These are phyloP conservation scores for Epinephelus fuscoguttatus DNA, from an alignment of 2,113 vertebrate genomes.

Conservation along the genomic window DNA sequence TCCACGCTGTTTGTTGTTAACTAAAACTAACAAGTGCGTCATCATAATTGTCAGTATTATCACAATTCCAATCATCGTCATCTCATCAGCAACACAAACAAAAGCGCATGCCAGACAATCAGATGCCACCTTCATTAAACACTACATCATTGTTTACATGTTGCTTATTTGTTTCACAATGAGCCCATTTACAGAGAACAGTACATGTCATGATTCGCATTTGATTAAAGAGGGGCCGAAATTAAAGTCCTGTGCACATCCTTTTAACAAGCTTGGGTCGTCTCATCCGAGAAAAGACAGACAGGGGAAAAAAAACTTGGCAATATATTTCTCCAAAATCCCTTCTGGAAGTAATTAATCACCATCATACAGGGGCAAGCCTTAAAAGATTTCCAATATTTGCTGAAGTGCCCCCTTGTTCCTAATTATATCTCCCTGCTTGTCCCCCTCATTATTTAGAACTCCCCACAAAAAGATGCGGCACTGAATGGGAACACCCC, in stretches of 20 bases:
- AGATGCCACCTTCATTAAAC: slow-evolving; percentile 43
- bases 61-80: background rate
- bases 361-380: slow-evolving; percentile 81
- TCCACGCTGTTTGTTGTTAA: background rate
- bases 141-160: slow-evolving; percentile 63
- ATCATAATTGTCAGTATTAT: background rate
- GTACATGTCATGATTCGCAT: slow-evolving; percentile 61
- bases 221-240: slow-evolving; percentile 70
- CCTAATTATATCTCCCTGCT: slow-evolving; percentile 98
- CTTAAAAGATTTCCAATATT: slow-evolving; percentile 94
- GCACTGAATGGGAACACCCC: slow-evolving; percentile 84
- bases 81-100: slow-evolving; percentile 7
- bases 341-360: slow-evolving; percentile 95
- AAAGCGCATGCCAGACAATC: background rate
- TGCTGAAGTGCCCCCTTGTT: slow-evolving; percentile 94
- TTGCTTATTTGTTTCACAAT: slow-evolving; percentile 53
- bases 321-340: slow-evolving; percentile 74
- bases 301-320: slow-evolving; percentile 54
- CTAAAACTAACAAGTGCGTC: background rate
- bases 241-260: slow-evolving; percentile 55
- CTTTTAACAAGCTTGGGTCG: slow-evolving; percentile 55
- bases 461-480: slow-evolving; percentile 89
- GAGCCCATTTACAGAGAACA: slow-evolving; percentile 50
- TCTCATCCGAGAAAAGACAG: slow-evolving; percentile 10
- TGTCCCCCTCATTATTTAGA: slow-evolving; percentile 98